Base-by-base conservation (phyloP, 2,797 vertebrate genomes). In the Crypturellus tataupa region DNA sequence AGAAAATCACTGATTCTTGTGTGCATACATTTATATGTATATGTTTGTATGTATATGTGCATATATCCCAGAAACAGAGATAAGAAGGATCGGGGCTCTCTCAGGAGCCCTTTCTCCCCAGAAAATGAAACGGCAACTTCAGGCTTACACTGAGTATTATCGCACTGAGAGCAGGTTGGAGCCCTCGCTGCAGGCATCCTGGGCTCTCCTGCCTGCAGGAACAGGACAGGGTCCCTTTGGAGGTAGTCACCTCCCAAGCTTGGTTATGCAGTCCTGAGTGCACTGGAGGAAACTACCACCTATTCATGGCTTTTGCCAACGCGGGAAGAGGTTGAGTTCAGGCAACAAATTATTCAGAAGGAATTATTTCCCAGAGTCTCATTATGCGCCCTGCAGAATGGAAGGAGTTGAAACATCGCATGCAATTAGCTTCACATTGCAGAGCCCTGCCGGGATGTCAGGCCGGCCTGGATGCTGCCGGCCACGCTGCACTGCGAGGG, bases 281-380 rank as follows among this genome's bases (percentile, higher is more conserved):
- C 5, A 37, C 9, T 39, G 84, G 49, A 72, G 59, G 64, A 75
- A 80, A 12, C 18, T 55, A 42, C 49, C 46, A 29, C 31, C 53
- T 40, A 9, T 73, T 75, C 23, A 3, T 65, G 53, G n/a, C 39
- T 77, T 88, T 77, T 93, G 51, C 55, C 90, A 87, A 39, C 75
- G 67, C 60, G 51, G 67, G 70, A 55, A 91, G 77, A 65, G 60
- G 10, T 31, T 70, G 81, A 72, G 91, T 88, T 94, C 70, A 73
- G 73, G 88, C 75, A 96, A 92, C 87, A 75, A 92, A 96, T 96
- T 93, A 95, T 95, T 92, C 93, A 73, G 73, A 71, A 80, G 71
- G 67, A 92, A 84, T 82, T 47, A 24, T 95, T 96, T 84, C 77
- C 90, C 92, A 89, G 89, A 37, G 42, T 96, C 89, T 92, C 84